Evolutionary conservation across 2,888 invertebrate genomes (phyloP).

Genomic region (Caenorhabditis japonica): DNA sequence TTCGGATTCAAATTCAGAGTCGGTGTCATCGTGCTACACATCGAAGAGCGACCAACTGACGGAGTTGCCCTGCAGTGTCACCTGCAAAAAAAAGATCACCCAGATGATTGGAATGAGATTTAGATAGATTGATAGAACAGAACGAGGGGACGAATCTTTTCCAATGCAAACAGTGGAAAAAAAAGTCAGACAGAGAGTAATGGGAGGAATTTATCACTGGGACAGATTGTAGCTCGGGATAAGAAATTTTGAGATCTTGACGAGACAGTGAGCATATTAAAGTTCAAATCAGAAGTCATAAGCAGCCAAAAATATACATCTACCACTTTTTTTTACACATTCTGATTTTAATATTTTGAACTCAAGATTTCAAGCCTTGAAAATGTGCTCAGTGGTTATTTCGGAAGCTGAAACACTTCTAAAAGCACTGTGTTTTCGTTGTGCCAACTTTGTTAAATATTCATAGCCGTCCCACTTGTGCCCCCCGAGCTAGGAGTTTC

Average conservation of each 20-base stretch:
- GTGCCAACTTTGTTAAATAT: constrained; percentile 47
- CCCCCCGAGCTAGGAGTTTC: constrained; percentile 30
- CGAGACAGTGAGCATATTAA: no score
- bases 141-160: constrained; percentile 7
- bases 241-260: neutral
- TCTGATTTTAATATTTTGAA: no score
- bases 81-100: constrained; percentile 9
- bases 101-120: no score
- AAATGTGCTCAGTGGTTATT: no score
- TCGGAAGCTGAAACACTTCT: no score
- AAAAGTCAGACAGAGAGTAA: constrained; percentile 2
- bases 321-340: no score
- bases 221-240: constrained; percentile 1
- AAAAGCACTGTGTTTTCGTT: constrained; percentile 46
- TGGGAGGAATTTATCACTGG: constrained; percentile 8
- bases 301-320: no score
- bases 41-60: constrained; percentile 28
- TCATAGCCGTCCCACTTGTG: constrained; percentile 41
- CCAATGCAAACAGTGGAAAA: neutral
- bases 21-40: constrained; percentile 30
- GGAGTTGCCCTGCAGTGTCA: constrained; percentile 19
- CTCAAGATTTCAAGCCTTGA: no score
- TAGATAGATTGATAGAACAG: constrained; percentile 1
- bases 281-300: no score
- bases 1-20: constrained; percentile 29